Evolutionary conservation across 2,888 invertebrate species (phyloP).

Genomic region (Eupithecia subumbrata): DNA sequence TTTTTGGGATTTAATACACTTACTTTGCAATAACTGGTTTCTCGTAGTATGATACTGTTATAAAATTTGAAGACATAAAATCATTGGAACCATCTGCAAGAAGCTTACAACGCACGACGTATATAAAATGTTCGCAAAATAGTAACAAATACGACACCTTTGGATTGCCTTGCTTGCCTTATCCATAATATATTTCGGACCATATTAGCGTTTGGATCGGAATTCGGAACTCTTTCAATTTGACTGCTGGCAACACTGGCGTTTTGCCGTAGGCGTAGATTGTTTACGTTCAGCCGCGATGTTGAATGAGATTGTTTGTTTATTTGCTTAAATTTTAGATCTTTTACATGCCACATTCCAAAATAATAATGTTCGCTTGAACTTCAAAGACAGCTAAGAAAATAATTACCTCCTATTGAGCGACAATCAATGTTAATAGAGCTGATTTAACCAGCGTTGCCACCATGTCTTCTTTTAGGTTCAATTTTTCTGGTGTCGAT

Average conservation of each 20-base stretch:
- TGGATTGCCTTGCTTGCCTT: constrained; percentile 20
- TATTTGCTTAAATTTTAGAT: no score
- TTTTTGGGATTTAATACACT: not conserved
- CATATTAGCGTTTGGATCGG: no score
- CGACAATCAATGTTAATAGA: not conserved
- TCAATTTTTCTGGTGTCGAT: constrained; percentile 63
- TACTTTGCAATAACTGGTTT: not conserved
- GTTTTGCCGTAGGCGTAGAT: no score
- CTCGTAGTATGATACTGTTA: not conserved
- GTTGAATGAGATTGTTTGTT: no score
- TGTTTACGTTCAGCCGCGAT: no score
- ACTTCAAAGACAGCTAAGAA: not conserved
- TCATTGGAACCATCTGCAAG: not conserved
- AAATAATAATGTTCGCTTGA: no score
- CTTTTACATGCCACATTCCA: no score
- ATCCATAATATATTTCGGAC: no score
- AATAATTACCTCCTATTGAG: not conserved
- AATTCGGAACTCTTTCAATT: no score
- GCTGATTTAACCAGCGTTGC: not conserved
- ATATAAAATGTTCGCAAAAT: not conserved
- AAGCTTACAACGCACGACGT: not conserved
- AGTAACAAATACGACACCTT: constrained; percentile 13
- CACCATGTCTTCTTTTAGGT: constrained; percentile 61
- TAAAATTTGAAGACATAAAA: not conserved
- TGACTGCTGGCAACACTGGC: no score